Evolutionary conservation across 2,113 vertebrate species (phyloP).

Genomic region (Odocoileus virginianus): DNA sequence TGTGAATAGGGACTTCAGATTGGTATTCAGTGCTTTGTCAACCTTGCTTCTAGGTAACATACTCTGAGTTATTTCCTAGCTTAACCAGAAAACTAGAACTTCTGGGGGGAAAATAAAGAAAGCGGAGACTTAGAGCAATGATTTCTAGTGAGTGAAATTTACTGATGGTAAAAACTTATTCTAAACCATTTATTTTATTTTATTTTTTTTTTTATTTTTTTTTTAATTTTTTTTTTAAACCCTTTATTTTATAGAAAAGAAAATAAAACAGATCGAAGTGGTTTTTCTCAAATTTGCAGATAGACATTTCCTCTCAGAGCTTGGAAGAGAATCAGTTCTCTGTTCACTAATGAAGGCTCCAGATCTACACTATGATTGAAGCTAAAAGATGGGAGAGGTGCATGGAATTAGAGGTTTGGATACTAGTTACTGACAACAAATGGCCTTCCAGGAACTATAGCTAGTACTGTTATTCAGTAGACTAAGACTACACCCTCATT

Average conservation of each 20-base stretch:
- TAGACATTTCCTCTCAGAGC: not conserved
- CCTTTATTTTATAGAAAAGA: not conserved
- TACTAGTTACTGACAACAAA: not conserved
- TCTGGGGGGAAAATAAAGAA: rapidly evolving
- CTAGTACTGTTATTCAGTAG: not conserved
- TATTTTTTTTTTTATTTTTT: no score
- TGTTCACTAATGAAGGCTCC: not conserved
- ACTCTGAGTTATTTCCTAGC: not conserved
- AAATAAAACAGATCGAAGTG: not conserved
- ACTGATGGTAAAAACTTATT: not conserved
- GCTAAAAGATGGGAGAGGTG: not conserved
- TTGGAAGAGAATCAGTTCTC: not conserved
- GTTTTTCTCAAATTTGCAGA: not conserved
- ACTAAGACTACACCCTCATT: not conserved
- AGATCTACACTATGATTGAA: not conserved
- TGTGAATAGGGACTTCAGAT: not conserved
- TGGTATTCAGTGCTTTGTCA: not conserved
- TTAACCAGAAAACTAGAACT: not conserved
- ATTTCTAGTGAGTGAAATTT: not conserved
- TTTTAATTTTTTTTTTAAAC: no score
- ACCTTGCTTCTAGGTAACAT: not conserved
- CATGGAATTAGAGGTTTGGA: not conserved
- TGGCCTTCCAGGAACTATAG: not conserved
- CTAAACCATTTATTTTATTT: not conserved
- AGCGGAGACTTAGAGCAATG: not conserved